phyloP scores from a whole-genome alignment of 2,797 vertebrate genomes.

The Sorex maritimensis region DNA sequence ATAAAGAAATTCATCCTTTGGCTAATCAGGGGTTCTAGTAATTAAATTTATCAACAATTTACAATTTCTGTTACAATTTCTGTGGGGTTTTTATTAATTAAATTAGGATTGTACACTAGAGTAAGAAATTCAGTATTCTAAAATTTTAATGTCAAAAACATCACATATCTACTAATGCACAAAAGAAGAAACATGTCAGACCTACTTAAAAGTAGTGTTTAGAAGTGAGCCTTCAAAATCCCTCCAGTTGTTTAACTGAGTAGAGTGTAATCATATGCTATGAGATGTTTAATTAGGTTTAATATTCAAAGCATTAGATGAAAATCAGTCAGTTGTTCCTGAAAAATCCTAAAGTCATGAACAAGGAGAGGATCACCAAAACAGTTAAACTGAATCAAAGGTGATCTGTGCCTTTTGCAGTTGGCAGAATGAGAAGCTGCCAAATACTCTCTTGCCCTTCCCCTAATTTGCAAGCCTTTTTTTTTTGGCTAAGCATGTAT shows the following conservation, averaged over 20 bases:
- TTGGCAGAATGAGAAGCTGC: not conserved
- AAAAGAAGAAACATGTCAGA: conserved; percentile 32
- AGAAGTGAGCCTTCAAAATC: conserved; percentile 45
- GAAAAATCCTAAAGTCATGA: not conserved
- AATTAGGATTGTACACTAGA: not conserved
- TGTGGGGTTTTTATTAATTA: not conserved
- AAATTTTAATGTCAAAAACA: conserved; percentile 67
- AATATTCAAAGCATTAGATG: not conserved
- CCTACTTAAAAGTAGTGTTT: conserved; percentile 28
- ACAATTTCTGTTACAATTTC: conserved; percentile 5
- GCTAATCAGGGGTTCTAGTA: conserved; percentile 35
- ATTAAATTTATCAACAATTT: conserved; percentile 70
- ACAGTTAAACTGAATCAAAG: no score
- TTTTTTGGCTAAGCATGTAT: not conserved
- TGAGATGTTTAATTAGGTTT: not conserved
- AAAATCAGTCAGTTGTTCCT: conserved; percentile 23
- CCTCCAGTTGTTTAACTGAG: conserved; percentile 52
- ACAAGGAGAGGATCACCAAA: not conserved
- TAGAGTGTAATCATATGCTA: not conserved
- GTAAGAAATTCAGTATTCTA: conserved; percentile 31
- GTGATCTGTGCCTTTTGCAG: no score
- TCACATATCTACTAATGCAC: not conserved
- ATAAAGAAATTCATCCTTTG: conserved; percentile 27
- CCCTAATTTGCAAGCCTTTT: not conserved
- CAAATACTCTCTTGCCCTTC: not conserved